Conservation (phyloP, 2,888 invertebrate genomes). For the Caenorhabditis macrosperma region DNA sequence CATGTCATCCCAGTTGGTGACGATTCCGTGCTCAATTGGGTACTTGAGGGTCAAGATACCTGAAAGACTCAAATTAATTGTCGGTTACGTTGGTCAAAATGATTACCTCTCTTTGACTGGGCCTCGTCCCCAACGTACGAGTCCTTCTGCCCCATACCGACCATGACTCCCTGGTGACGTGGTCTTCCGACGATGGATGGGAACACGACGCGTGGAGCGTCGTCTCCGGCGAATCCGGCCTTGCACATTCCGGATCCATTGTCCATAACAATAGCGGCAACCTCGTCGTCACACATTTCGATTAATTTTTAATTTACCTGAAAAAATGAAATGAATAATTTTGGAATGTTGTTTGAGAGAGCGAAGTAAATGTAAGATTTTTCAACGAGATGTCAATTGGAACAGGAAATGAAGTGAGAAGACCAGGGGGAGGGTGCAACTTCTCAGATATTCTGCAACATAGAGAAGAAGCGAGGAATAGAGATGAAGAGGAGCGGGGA, state of each 20-base stretch:
- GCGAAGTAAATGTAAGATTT: no score
- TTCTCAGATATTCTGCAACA: no score
- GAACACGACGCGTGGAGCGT: slow-evolving; percentile 88
- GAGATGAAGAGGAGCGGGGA: no score
- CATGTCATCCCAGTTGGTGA: slow-evolving; percentile 98
- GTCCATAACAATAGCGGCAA: slow-evolving; percentile 83
- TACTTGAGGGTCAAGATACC: slow-evolving; percentile 91
- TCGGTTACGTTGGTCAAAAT: not conserved
- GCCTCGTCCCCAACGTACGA: slow-evolving; percentile 74
- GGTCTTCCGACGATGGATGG: slow-evolving; percentile 88
- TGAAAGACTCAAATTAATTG: slow-evolving; percentile 64
- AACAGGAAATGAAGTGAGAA: no score
- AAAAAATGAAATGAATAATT: no score
- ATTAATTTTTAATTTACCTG: slow-evolving; percentile 45
- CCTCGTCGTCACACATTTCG: slow-evolving; percentile 87
- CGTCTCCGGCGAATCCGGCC: slow-evolving; percentile 87
- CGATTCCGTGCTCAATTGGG: slow-evolving; percentile 95
- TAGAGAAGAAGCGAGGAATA: no score
- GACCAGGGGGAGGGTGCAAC: no score
- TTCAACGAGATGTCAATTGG: no score
- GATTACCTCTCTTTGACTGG: slow-evolving; percentile 86
- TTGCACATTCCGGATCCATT: slow-evolving; percentile 84
- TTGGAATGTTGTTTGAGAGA: no score
- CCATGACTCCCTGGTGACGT: slow-evolving; percentile 84
- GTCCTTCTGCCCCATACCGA: slow-evolving; percentile 78